Conservation (phyloP, 2,113 vertebrate genomes). For the Accipiter virgatus region DNA sequence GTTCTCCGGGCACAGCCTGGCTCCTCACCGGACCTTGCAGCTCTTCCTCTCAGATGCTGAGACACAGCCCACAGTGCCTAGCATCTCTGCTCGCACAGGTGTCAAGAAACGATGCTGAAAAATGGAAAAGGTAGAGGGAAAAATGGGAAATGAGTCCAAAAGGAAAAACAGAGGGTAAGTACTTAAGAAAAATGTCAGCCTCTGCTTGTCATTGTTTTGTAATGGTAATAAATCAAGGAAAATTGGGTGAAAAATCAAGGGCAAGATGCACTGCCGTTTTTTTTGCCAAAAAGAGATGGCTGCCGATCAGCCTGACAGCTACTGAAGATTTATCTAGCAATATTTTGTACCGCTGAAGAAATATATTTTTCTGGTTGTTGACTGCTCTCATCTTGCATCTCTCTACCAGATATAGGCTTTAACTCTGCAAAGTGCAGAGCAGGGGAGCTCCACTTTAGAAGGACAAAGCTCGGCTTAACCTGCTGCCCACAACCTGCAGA, state of each 20-base stretch:
- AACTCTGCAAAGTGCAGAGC: background rate
- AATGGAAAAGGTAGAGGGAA: accelerated
- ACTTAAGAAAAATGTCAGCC: background rate
- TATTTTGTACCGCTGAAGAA: background rate
- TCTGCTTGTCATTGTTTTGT: background rate
- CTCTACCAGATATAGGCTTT: background rate
- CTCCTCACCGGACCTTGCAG: background rate
- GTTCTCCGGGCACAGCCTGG: background rate
- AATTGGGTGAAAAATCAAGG: background rate
- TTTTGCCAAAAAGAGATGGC: background rate
- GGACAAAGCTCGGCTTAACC: background rate
- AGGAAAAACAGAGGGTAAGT: background rate
- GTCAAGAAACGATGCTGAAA: background rate
- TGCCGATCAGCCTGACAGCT: background rate
- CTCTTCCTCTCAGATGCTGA: background rate
- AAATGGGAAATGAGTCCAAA: background rate
- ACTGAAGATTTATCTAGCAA: background rate
- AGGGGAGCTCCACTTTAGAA: background rate
- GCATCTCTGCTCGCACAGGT: background rate
- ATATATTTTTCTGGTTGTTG: background rate
- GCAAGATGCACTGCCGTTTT: background rate
- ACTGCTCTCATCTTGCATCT: background rate
- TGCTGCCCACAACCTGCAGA: background rate
- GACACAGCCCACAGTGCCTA: no score
- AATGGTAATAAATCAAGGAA: background rate